Conservation (phyloP, 1,140 invertebrate genomes). For the Araneus ventricosus region DNA sequence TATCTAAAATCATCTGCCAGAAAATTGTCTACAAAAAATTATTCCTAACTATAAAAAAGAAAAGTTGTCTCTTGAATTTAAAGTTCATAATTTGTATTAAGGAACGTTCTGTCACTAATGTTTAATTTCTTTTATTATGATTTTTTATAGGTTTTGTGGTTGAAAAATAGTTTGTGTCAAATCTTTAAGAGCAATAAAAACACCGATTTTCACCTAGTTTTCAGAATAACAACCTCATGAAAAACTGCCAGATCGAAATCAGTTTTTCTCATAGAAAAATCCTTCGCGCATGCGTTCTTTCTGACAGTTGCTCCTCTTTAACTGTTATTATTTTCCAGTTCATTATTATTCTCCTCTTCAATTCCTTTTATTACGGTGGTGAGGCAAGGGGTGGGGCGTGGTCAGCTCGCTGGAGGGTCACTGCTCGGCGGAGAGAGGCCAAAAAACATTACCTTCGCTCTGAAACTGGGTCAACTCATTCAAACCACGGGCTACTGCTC, state of each 20-base stretch:
- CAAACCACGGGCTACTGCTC: conserved; percentile 14
- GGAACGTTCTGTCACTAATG: too few species aligned
- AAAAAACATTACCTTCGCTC: conserved; percentile 49
- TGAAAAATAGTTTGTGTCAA: neutral
- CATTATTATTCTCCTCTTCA: conserved; percentile 35
- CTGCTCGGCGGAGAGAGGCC: conserved; percentile 59
- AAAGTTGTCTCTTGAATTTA: too few species aligned
- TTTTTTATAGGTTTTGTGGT: neutral
- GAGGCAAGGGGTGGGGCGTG: conserved; percentile 65
- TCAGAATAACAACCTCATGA: neutral
- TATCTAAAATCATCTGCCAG: too few species aligned
- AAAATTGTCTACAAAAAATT: too few species aligned
- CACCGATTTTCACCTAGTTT: neutral
- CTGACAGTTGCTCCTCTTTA: conserved; percentile 1
- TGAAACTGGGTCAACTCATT: conserved; percentile 66
- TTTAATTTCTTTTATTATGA: too few species aligned
- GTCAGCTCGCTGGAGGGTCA: conserved; percentile 60
- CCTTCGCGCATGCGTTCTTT: neutral
- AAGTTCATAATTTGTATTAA: too few species aligned
- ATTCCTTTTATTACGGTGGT: neutral
- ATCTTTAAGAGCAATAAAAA: too few species aligned
- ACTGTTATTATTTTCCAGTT: conserved; percentile 41
- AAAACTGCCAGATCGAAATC: neutral
- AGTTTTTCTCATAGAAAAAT: neutral
- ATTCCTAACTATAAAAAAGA: too few species aligned